Conservation (phyloP, 2,888 invertebrate species). For the Chironomus riparius region DNA sequence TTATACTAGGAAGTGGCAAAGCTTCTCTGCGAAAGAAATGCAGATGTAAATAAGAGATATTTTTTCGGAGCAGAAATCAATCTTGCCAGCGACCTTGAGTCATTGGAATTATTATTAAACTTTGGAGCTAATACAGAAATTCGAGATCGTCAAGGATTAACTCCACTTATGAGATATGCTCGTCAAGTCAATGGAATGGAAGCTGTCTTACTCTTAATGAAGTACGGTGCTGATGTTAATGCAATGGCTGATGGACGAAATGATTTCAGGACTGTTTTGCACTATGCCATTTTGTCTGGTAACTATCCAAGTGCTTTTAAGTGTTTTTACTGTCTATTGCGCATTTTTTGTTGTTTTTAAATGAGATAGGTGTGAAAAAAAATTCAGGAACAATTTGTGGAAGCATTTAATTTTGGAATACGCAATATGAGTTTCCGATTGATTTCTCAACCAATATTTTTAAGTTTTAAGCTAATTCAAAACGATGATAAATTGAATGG, state of each 20-base stretch:
- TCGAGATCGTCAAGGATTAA: conserved; percentile 75
- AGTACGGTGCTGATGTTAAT: conserved; percentile 78
- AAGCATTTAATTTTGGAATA: no score
- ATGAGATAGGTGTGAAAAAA: no score
- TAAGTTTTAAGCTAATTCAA: no score
- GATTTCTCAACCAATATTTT: no score
- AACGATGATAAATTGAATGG: no score
- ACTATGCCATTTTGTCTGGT: conserved; percentile 78
- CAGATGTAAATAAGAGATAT: conserved; percentile 84
- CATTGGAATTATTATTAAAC: conserved; percentile 68
- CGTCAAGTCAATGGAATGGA: conserved; percentile 69
- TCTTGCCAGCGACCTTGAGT: conserved; percentile 71
- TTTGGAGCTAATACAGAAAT: conserved; percentile 85
- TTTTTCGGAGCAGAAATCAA: conserved; percentile 88
- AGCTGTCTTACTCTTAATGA: conserved; percentile 63
- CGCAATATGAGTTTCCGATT: no score
- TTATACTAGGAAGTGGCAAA: conserved; percentile 51
- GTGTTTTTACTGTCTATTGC: background rate
- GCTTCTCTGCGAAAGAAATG: conserved; percentile 70
- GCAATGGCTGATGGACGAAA: conserved; percentile 77
- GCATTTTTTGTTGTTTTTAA: background rate
- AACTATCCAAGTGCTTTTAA: conserved; percentile 30
- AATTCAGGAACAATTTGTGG: no score
- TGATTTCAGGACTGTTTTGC: conserved; percentile 78
- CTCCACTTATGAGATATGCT: conserved; percentile 86